Conservation (phyloP, 1,140 invertebrate species). For the Pygmarrhopalites habei region DNA sequence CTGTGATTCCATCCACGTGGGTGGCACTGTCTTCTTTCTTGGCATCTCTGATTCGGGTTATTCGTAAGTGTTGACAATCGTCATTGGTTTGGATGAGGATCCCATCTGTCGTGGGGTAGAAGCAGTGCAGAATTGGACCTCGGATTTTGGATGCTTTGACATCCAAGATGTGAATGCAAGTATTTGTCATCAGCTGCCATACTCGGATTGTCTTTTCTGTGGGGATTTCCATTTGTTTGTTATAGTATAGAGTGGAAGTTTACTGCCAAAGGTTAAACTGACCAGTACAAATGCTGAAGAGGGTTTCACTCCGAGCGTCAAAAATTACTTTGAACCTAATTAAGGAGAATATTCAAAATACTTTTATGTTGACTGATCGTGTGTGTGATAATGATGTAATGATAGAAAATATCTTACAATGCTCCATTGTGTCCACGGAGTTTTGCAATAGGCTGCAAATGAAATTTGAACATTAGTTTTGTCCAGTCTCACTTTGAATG, state of each 20-base stretch:
- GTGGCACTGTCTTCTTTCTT: slow-evolving; percentile 9
- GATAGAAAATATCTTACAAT: no score
- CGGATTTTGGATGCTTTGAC: slow-evolving; percentile 6
- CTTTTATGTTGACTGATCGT: no score
- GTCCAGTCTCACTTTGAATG: no score
- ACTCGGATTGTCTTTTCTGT: slow-evolving; percentile 18
- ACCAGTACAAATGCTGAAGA: slow-evolving; percentile 24
- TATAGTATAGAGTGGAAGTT: no score
- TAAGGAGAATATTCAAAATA: no score
- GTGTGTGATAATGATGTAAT: no score
- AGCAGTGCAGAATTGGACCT: slow-evolving; percentile 16
- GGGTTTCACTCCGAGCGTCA: slow-evolving; percentile 17
- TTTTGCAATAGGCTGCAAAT: slow-evolving; percentile 19
- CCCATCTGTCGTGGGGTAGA: slow-evolving; percentile 15
- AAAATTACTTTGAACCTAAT: slow-evolving; percentile 16
- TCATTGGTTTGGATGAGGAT: slow-evolving; percentile 21
- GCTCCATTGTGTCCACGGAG: slow-evolving; percentile 22
- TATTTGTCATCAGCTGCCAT: slow-evolving; percentile 16
- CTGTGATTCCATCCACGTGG: slow-evolving; percentile 19
- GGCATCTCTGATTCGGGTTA: slow-evolving; percentile 17
- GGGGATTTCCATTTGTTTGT: no score
- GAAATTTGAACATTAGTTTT: no score
- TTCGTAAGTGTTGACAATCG: not conserved
- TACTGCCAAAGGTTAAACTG: no score
- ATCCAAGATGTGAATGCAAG: slow-evolving; percentile 18